A percentile compares a stretch with the other conserved stretches of the same genome.
These are phyloP conservation scores for Drosophila simulans DNA, from an alignment of 1,140 invertebrate species.

Conservation along the genomic window DNA sequence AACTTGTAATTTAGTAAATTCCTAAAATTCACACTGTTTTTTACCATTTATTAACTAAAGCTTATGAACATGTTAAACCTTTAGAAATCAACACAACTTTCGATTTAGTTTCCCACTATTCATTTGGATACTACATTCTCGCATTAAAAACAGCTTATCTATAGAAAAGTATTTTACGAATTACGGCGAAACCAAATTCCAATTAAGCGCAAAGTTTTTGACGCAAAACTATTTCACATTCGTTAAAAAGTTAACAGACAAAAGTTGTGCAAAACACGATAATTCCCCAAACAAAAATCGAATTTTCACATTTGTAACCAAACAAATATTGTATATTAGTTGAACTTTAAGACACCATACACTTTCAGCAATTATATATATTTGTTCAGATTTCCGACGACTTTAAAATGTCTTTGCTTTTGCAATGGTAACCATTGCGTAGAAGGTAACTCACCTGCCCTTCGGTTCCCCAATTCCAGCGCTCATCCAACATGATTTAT, in stretches of 20 bases:
- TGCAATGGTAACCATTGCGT: background rate
- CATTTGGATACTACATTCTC: background rate
- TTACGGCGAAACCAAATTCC: background rate
- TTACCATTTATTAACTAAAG: no score
- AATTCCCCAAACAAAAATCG: background rate
- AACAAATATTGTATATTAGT: background rate
- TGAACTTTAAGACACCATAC: background rate
- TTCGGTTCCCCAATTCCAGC: slow-evolving; percentile 9
- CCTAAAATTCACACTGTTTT: no score
- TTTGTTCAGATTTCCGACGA: slow-evolving; percentile 1
- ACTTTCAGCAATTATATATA: no score
- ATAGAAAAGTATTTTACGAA: background rate
- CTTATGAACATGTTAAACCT: no score
- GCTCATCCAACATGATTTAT: slow-evolving; percentile 48
- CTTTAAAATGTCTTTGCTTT: slow-evolving; percentile 18
- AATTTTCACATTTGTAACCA: background rate
- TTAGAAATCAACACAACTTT: no score
- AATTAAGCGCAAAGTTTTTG: slow-evolving; percentile 22
- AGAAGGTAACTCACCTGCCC: slow-evolving; percentile 8
- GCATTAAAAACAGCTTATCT: background rate
- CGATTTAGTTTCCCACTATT: no score
- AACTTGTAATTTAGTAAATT: no score
- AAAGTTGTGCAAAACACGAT: background rate
- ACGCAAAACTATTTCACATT: slow-evolving; percentile 22
- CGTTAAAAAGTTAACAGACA: background rate